Conservation (phyloP, 2,113 vertebrate genomes). For the Kobus ellipsiprymnus region DNA sequence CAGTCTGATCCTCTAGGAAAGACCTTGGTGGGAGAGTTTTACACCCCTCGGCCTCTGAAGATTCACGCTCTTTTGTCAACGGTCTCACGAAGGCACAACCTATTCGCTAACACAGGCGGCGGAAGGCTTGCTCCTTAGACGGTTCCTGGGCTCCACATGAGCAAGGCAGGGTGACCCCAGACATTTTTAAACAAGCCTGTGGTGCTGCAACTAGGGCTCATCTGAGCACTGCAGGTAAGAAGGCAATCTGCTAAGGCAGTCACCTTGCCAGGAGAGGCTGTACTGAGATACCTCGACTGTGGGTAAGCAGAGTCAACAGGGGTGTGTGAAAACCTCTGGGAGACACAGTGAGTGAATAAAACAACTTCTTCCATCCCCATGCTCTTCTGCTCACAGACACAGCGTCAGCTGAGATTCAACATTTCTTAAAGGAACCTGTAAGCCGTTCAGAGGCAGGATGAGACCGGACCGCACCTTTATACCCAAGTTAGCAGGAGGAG, state of each 20-base stretch:
- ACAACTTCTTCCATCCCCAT: rapidly evolving
- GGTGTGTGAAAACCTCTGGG: neutral
- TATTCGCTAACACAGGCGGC: rapidly evolving
- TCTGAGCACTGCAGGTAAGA: neutral
- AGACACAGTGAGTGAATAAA: neutral
- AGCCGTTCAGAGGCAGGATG: neutral
- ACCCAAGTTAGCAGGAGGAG: neutral
- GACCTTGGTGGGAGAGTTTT: neutral
- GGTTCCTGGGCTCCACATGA: neutral
- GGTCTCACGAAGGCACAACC: rapidly evolving
- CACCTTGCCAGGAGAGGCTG: neutral
- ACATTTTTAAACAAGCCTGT: neutral
- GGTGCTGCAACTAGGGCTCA: neutral
- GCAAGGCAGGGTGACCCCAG: neutral
- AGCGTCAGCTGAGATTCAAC: neutral
- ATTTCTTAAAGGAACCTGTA: neutral
- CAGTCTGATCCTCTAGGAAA: neutral
- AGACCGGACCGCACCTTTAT: neutral
- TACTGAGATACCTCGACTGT: neutral
- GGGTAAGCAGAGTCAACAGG: neutral
- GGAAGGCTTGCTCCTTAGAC: no score
- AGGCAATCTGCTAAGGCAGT: neutral
- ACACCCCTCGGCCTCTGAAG: rapidly evolving
- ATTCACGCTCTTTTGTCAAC: neutral
- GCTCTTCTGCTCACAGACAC: neutral